Percentiles rank a stretch among this genome's conserved stretches.
Evolutionary conservation across 2,797 vertebrate species (phyloP).

Genomic region (Emydoidea blandingii): DNA sequence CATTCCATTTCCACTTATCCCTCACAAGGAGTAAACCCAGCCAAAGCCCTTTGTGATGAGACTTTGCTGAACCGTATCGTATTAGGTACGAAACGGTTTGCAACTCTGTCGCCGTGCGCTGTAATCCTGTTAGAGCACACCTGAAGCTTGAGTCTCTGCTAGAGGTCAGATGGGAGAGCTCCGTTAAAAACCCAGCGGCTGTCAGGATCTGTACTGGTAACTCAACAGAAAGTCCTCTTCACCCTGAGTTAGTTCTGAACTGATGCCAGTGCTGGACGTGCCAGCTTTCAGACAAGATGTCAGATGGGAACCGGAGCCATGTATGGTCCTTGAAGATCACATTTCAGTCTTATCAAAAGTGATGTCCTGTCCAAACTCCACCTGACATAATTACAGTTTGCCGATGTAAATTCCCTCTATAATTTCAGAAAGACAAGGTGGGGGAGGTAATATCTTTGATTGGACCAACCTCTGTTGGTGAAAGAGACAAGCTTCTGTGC

Average conservation of each 20-base stretch:
- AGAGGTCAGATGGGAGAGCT: not conserved
- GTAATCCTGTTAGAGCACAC: not conserved
- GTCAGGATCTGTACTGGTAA: not conserved
- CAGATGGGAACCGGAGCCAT: too few relatives aligned
- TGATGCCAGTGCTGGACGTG: not conserved
- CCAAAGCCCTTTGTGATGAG: not conserved
- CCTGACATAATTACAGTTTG: too few relatives aligned
- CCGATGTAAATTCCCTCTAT: too few relatives aligned
- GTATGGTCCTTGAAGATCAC: too few relatives aligned
- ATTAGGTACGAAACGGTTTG: not conserved
- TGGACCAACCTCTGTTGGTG: not conserved
- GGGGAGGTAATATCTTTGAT: not conserved
- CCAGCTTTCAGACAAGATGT: too few relatives aligned
- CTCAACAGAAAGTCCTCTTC: not conserved
- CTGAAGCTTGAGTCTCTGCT: not conserved
- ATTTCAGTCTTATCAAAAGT: too few relatives aligned
- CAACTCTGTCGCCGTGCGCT: not conserved
- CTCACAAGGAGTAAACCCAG: not conserved
- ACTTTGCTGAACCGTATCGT: not conserved
- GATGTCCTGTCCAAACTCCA: too few relatives aligned
- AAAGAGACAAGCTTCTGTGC: not conserved
- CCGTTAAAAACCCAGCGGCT: not conserved
- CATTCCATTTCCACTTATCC: not conserved
- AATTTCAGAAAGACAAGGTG: too few relatives aligned
- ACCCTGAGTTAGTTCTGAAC: not conserved